These are phyloP conservation scores for Blastobasis adustella DNA, from an alignment of 2,888 invertebrate species.

Conservation along the genomic window DNA sequence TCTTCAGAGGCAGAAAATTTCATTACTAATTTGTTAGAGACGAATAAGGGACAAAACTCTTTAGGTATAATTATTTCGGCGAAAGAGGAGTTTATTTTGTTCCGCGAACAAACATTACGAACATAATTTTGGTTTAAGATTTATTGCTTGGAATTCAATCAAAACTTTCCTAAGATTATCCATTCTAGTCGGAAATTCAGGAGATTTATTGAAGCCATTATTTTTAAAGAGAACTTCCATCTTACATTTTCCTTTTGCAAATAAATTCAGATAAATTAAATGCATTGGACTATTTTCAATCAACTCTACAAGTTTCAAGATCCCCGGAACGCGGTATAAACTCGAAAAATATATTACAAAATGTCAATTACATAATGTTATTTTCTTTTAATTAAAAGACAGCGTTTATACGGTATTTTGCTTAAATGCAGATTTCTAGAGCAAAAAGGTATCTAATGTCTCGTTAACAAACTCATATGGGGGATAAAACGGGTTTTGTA, in stretches of 20 bases:
- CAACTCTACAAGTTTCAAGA: not conserved
- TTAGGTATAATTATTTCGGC: slow-evolving; percentile 5
- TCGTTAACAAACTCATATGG: slow-evolving; percentile 13
- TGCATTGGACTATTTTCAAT: too few relatives aligned
- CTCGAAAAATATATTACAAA: too few relatives aligned
- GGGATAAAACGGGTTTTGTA: slow-evolving; percentile 9
- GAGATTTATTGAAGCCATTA: slow-evolving; percentile 20
- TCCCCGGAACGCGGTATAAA: not conserved
- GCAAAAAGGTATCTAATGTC: not conserved
- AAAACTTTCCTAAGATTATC: slow-evolving; percentile 22
- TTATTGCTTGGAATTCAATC: slow-evolving; percentile 23
- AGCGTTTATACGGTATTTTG: not conserved
- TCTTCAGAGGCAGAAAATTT: too few relatives aligned
- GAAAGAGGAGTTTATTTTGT: slow-evolving; percentile 14
- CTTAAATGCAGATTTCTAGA: not conserved
- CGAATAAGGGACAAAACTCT: not conserved
- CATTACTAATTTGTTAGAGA: too few relatives aligned
- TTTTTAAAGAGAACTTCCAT: slow-evolving; percentile 8
- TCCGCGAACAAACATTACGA: slow-evolving; percentile 15
- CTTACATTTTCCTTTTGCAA: not conserved
- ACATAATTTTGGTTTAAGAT: slow-evolving; percentile 23
- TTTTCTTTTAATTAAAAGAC: too few relatives aligned
- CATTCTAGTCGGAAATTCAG: slow-evolving; percentile 19
- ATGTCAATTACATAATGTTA: too few relatives aligned
- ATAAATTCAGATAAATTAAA: too few relatives aligned